phyloP scores from a whole-genome alignment of 2,113 vertebrate species.

The Cichladusa arquata region DNA sequence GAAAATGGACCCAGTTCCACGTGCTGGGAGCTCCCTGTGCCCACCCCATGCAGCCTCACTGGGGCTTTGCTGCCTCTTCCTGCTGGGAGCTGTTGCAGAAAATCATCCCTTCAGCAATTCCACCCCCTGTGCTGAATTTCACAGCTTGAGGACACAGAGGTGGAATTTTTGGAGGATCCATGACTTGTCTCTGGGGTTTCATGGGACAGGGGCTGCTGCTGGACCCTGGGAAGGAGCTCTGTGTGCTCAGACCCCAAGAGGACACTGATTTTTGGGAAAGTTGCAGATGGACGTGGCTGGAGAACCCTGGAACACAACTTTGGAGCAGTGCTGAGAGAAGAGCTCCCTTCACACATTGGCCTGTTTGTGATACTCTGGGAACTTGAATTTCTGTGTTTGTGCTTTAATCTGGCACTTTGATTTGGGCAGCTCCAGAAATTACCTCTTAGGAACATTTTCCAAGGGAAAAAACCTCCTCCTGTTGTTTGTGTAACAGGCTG shows the following conservation, averaged over 20 bases:
- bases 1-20: rapidly evolving
- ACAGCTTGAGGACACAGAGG: rapidly evolving
- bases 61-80: not conserved
- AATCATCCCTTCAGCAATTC: rapidly evolving
- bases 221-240: not conserved
- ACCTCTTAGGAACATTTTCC: not conserved
- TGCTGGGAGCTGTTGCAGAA: not conserved
- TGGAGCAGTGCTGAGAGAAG: rapidly evolving
- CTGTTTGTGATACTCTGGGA: not conserved
- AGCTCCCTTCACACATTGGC: rapidly evolving
- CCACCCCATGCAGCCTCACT: not conserved
- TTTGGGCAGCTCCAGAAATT: not conserved
- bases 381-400: not conserved
- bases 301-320: not conserved
- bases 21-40: not conserved
- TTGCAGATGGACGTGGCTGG: rapidly evolving
- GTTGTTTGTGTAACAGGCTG: not conserved
- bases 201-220: not conserved
- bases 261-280: not conserved
- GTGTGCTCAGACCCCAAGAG: not conserved
- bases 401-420: not conserved
- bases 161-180: not conserved
- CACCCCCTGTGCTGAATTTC: rapidly evolving
- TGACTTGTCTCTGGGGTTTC: not conserved
- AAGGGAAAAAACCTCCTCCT: not conserved